A percentile compares a stretch with the other conserved stretches of the same genome.
Conservation (phyloP, 2,888 invertebrate genomes). For the Andrena bicolor region DNA sequence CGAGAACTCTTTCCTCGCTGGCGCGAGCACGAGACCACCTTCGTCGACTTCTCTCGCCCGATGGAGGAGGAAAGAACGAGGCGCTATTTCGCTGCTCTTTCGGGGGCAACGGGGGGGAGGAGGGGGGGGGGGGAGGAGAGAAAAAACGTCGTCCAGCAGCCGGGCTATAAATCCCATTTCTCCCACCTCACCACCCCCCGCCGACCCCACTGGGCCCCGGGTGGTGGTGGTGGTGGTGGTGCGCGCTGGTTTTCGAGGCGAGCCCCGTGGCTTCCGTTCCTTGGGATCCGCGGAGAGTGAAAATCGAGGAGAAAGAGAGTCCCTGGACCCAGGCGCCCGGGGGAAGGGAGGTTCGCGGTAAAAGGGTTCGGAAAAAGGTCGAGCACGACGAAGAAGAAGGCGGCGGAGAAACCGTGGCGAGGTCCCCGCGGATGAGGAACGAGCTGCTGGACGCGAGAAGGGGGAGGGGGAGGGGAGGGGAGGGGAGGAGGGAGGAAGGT, state of each 20-base stretch:
- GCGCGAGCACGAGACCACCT: slow-evolving; percentile 33
- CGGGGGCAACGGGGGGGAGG: too few species aligned
- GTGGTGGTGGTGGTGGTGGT: not conserved
- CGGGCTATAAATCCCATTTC: slow-evolving; percentile 59
- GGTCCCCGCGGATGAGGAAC: slow-evolving; percentile 45
- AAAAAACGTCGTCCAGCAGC: slow-evolving; percentile 27
- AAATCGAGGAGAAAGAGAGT: slow-evolving; percentile 54
- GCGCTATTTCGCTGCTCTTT: slow-evolving; percentile 31
- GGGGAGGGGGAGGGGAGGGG: slow-evolving; percentile 1
- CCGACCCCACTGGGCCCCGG: not conserved
- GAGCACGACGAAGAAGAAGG: slow-evolving; percentile 36
- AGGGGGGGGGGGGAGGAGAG: not conserved
- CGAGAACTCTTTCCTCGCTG: slow-evolving; percentile 11
- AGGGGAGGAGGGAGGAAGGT: slow-evolving; percentile 31
- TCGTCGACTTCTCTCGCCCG: not conserved
- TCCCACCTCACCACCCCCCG: slow-evolving; percentile 5
- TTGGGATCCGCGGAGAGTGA: slow-evolving; percentile 48
- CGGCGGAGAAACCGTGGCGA: slow-evolving; percentile 34
- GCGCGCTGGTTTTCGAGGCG: slow-evolving; percentile 47
- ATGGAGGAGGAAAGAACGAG: not conserved
- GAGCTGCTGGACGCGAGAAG: slow-evolving; percentile 31
- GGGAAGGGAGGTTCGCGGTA: slow-evolving; percentile 32
- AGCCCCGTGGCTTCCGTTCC: slow-evolving; percentile 53
- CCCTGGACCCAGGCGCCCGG: slow-evolving; percentile 29
- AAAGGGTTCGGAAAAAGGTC: slow-evolving; percentile 66